A percentile compares a stretch with the other conserved stretches of the same genome.
phyloP scores from a whole-genome alignment of 2,888 invertebrate species.

The Apantesis nais region DNA sequence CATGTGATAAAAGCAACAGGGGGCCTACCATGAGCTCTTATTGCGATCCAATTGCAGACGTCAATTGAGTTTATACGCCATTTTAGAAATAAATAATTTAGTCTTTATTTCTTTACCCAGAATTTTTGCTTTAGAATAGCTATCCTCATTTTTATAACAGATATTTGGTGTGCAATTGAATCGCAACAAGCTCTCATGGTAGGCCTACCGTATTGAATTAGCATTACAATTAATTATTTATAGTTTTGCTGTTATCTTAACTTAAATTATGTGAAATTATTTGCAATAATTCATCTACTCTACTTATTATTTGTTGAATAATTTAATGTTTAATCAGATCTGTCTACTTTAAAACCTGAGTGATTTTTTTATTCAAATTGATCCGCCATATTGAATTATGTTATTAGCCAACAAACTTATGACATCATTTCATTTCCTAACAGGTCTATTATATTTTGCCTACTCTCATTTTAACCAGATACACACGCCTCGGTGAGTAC shows the following conservation, averaged over 20 bases:
- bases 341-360: constrained; percentile 36
- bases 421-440: constrained; percentile 26
- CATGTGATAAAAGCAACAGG: constrained; percentile 38
- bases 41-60: too few species aligned
- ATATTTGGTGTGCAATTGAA: too few species aligned
- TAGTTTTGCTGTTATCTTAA: not conserved
- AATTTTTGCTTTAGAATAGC: too few species aligned
- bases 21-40: too few species aligned
- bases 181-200: too few species aligned
- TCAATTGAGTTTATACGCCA: too few species aligned
- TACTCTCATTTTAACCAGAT: constrained; percentile 66
- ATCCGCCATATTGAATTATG: constrained; percentile 30
- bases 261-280: constrained; percentile 44
- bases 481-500: constrained; percentile 41
- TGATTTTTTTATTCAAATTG: constrained; percentile 25
- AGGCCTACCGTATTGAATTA: constrained; percentile 35
- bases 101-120: too few species aligned
- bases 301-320: constrained; percentile 33
- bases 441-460: constrained; percentile 41
- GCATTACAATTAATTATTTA: constrained; percentile 9
- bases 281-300: constrained; percentile 32
- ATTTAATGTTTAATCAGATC: constrained; percentile 37
- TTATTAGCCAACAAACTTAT: constrained; percentile 36
- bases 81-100: too few species aligned
- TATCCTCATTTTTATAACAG: too few species aligned